Evolutionary conservation across 2,888 invertebrate species (phyloP).

Genomic region (Proisotoma minuta): DNA sequence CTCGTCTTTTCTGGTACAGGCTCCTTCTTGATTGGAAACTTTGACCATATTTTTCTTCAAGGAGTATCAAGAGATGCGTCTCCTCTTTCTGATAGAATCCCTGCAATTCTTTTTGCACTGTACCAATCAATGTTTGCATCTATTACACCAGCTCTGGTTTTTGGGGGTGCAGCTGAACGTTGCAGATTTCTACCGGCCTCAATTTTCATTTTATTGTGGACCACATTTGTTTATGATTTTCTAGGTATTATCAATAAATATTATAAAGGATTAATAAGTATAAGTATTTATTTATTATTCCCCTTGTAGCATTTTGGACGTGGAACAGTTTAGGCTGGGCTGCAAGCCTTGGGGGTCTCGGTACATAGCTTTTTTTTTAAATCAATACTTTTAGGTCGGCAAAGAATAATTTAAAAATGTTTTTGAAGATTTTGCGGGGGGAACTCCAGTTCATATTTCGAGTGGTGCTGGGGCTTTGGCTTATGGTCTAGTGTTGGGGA

Average conservation of each 20-base stretch:
- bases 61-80: constrained; percentile 21
- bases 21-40: constrained; percentile 31
- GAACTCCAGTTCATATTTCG: constrained; percentile 27
- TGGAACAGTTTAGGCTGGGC: constrained; percentile 35
- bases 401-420: no score
- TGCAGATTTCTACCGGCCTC: constrained; percentile 35
- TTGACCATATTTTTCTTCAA: constrained; percentile 30
- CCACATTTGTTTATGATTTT: constrained; percentile 41
- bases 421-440: constrained; percentile 15
- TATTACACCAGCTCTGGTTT: constrained; percentile 21
- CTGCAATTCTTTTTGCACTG: constrained; percentile 30
- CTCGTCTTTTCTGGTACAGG: constrained; percentile 27
- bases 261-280: no score
- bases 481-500: constrained; percentile 24
- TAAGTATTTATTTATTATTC: no score
- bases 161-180: constrained; percentile 25
- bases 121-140: constrained; percentile 34
- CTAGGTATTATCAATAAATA: no score
- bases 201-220: constrained; percentile 42
- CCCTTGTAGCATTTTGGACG: constrained; percentile 41
- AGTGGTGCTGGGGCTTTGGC: constrained; percentile 28
- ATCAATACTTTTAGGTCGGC: no score
- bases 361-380: no score
- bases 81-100: constrained; percentile 19
- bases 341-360: neutral